Conservation (phyloP, 2,113 vertebrate genomes). For the Megaceryle maxima region DNA sequence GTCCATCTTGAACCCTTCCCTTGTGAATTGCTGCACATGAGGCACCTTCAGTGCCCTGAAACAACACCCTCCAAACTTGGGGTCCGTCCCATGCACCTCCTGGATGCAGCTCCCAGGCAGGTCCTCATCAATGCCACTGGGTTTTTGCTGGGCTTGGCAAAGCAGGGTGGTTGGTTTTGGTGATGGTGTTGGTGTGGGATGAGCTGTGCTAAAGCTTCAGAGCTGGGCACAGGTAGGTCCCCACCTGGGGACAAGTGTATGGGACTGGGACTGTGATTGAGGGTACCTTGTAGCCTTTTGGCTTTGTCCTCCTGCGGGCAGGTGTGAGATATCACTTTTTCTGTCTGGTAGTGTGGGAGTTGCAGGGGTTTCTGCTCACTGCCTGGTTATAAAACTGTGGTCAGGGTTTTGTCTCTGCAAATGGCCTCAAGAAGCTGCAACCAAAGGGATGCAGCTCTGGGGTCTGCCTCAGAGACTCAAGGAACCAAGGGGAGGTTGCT, state of each 20-base stretch:
- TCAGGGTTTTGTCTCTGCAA: neutral
- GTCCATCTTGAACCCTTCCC: neutral
- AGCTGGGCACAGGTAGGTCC: neutral
- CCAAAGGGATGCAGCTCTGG: neutral
- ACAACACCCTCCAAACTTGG: neutral
- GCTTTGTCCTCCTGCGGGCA: neutral
- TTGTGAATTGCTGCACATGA: neutral
- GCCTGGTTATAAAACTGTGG: neutral
- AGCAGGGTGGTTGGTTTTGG: fast-evolving
- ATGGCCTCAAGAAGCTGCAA: neutral
- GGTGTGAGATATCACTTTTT: neutral
- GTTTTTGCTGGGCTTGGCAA: neutral
- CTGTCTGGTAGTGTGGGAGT: neutral
- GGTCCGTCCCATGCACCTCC: neutral
- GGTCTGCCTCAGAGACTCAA: fast-evolving
- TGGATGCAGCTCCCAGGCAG: neutral
- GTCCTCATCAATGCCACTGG: neutral
- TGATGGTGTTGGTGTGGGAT: neutral
- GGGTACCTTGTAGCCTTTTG: neutral
- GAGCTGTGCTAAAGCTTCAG: neutral
- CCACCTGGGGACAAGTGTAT: fast-evolving
- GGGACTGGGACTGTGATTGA: neutral
- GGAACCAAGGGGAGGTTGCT: neutral
- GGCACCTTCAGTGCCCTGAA: neutral
- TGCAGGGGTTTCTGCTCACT: neutral